Evolutionary conservation across 2,797 vertebrate genomes (phyloP).

Genomic region (Anguilla pacifica): DNA sequence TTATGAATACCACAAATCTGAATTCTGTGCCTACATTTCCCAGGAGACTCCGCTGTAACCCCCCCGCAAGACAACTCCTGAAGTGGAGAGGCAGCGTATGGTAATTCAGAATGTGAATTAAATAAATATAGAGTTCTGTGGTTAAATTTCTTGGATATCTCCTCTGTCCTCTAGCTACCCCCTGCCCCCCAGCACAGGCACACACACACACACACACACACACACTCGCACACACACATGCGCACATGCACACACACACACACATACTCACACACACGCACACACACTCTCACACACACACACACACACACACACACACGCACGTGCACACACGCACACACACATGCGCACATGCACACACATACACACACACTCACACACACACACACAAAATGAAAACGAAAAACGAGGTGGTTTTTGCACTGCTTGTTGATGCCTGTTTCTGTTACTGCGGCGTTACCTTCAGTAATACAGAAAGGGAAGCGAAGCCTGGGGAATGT

Average conservation of each 20-base stretch:
- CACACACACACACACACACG: neutral
- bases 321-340: no score
- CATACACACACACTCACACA: no score
- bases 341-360: no score
- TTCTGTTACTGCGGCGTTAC: no score
- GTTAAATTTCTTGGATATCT: neutral
- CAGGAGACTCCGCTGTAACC: neutral
- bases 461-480: no score
- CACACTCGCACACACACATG: no score
- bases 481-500: neutral
- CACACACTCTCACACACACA: neutral
- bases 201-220: neutral
- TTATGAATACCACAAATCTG: neutral
- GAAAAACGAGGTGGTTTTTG: no score
- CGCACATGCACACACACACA: neutral
- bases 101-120: neutral
- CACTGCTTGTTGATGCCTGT: neutral
- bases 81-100: neutral
- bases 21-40: neutral
- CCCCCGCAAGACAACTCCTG: neutral
- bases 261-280: neutral
- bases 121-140: neutral
- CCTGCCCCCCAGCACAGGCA: neutral
- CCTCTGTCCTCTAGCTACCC: neutral
- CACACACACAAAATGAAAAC: no score